Evolutionary conservation across 2,888 invertebrate genomes (phyloP), one percentile per base, ranked within the genome.

Genomic region (Caenorhabditis auriculariae): DNA sequence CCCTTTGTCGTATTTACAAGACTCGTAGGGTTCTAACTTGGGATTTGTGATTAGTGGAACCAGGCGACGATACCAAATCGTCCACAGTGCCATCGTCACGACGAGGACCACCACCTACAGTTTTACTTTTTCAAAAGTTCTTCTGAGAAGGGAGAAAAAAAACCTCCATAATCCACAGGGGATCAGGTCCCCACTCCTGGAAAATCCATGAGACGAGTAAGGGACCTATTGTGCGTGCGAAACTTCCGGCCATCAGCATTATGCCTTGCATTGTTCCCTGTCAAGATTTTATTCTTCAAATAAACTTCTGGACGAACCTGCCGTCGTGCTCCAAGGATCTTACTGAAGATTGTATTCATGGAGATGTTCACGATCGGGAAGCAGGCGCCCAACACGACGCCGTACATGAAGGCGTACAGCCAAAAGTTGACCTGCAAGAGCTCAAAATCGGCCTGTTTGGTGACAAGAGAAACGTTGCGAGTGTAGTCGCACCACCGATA

Each of bases 231-330:
- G 66, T 69, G 37, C 69, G 7, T 0, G 69, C 69, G 3, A 60
- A 53, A 51, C 65, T 66, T 35, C 69, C 69, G 6, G 69, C 44
- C 65, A 66, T 69, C 32, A 69, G 41, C 55, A 69, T 64, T 3
- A 69, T 56, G 38, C 69, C 69, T 47, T 69, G 69, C 69, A 69
- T 69, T n/a, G 69, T 69, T 48, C 69, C 69, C 60, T 68, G 53
- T 3, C 61, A 50, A 12, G 39, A 39, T 19, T 15, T 39, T 39
- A 5, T 15, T 39, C 5, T 39, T 39, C 15, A 39, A 39, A 39
- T 19, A 39, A 15, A 39, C n/a, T 17, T 15, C 6, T 39, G 39
- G n/a, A 42, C 9, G 4, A 42, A 63, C 67, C 64, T 68, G 68
- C 39, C 68, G 42, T 26, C 68, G 23, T 2, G 64, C 61, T 23